Evolutionary conservation across 2,113 vertebrate species (phyloP).

Genomic region (Podocnemis expansa): DNA sequence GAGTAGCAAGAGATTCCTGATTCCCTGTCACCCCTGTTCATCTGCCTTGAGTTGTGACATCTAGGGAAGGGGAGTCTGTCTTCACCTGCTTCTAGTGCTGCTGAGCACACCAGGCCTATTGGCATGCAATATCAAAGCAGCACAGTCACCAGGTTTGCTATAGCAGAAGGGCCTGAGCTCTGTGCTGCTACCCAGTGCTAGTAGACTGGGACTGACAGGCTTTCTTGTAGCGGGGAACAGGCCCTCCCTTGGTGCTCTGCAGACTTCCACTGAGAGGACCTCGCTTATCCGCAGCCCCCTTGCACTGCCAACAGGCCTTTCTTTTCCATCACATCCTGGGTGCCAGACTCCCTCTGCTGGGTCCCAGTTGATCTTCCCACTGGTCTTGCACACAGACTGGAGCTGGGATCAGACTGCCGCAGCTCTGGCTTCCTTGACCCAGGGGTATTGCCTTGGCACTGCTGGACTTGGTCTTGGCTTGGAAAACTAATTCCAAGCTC

Average conservation of each 20-base stretch:
- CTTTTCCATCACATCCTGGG: not conserved
- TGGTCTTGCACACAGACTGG: not conserved
- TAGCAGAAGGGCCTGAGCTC: not conserved
- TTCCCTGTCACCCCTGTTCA: too few species aligned
- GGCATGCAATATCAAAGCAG: not conserved
- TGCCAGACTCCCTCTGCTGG: not conserved
- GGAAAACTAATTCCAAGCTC: not conserved
- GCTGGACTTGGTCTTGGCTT: not conserved
- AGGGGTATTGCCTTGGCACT: not conserved
- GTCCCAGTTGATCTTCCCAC: not conserved
- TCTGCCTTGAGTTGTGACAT: not conserved
- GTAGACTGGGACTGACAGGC: not conserved
- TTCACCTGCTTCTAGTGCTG: too few species aligned
- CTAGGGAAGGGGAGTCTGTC: not conserved
- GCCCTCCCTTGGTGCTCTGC: not conserved
- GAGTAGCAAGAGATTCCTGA: not conserved
- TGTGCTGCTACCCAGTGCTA: not conserved
- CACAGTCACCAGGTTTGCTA: not conserved
- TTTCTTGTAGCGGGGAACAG: not conserved
- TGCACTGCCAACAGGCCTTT: not conserved
- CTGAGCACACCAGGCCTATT: not conserved
- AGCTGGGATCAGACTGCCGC: not conserved
- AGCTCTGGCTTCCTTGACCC: not conserved
- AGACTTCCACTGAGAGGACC: not conserved
- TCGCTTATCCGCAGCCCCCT: not conserved